Base-by-base conservation (phyloP, 1,140 invertebrate genomes). In the Brachionus sp. region DNA sequence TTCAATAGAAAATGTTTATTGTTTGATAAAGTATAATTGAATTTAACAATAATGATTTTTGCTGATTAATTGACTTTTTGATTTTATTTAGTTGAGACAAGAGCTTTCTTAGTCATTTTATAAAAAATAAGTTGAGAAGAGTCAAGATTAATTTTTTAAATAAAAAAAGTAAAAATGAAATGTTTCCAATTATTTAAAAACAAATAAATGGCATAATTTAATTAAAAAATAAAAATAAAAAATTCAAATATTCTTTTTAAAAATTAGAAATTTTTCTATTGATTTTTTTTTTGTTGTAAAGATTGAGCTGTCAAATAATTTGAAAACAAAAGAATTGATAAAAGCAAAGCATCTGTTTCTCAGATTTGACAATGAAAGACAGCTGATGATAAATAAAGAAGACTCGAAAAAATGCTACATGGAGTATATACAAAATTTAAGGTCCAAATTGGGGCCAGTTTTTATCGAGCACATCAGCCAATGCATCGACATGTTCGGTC, bases 281-380 rank as follows among this genome's bases (percentile, higher is more conserved):
- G 29, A 29, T 1, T 3, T 29, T 29, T 37, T 6, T 70, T 13
- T 25, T n/a, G n/a, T n/a, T n/a, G n/a, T n/a, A n/a, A 53, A 78
- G 75, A 80, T 80, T 42, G 50, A 80, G 39, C 33, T 80, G 0
- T 57, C 77, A 35, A 80, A 80, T 35, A 13, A 62, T 39, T 62
- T 80, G 13, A 42, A 50, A 13, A 66, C 29, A 9, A 80, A 80
- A 80, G 77, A 80, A 35, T 35, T 80, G 25, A 80, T 80, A 19
- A 37, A 80, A 25, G 77, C 77, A 19, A 80, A 80, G n/a, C 19
- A 44, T 5, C 12, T 80, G n/a, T 80, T 80, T 44, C 37, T 39
- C 5, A 19, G n/a, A 7, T 35, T 35, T 80, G 77, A 80, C 23
- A 57, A 39, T 37, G 77, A 80, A 19, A 66, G 42, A 42, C 50